These are phyloP conservation scores for Scaptomyza parva DNA, from an alignment of 2,888 invertebrate genomes.

Conservation along the genomic window DNA sequence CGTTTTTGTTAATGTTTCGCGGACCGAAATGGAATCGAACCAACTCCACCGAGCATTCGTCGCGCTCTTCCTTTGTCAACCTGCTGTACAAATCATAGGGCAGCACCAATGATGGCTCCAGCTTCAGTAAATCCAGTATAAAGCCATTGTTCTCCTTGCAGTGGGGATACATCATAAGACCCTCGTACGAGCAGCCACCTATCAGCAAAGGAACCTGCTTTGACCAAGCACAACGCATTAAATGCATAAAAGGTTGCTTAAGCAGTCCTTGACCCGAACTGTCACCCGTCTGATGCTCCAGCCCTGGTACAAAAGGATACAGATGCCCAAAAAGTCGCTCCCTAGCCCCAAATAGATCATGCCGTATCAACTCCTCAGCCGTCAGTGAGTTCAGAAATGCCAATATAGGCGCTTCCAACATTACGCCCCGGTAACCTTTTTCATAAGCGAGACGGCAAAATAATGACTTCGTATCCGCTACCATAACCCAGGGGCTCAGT, in stretches of 20 bases:
- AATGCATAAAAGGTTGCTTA: constrained; percentile 59
- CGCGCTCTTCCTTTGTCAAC: constrained; percentile 43
- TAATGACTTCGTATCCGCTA: constrained; percentile 54
- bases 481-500: constrained; percentile 76
- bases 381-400: constrained; percentile 72
- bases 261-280: constrained; percentile 33
- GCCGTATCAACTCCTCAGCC: constrained; percentile 71
- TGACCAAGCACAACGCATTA: constrained; percentile 80
- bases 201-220: constrained; percentile 80
- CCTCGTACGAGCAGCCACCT: constrained; percentile 82
- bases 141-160: constrained; percentile 43
- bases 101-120: constrained; percentile 59
- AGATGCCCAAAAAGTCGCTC: constrained; percentile 66
- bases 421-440: constrained; percentile 76
- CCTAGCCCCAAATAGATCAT: constrained; percentile 73
- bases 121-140: constrained; percentile 49
- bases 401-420: constrained; percentile 78
- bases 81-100: constrained; percentile 70
- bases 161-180: constrained; percentile 74
- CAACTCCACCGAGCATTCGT: constrained; percentile 71
- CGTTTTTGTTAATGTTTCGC: constrained; percentile 39
- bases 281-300: constrained; percentile 56
- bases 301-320: constrained; percentile 76
- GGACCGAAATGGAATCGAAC: constrained; percentile 84
- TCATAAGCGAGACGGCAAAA: constrained; percentile 74